Base-by-base conservation (phyloP, 2,797 vertebrate genomes). In the Helostoma temminkii region DNA sequence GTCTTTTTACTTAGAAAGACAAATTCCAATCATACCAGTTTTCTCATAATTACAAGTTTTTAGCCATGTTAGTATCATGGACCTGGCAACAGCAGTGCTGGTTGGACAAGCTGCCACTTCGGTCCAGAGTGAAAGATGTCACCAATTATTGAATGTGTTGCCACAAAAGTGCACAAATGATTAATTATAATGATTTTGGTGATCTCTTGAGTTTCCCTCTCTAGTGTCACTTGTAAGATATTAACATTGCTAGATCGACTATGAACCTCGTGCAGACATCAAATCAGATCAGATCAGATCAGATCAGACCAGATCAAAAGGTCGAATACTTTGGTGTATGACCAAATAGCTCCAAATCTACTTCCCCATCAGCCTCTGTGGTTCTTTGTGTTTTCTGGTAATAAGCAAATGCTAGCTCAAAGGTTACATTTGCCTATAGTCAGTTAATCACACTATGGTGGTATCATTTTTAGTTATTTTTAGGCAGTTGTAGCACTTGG, bases 1-100 rank as follows among this genome's bases (percentile, higher is more conserved):
- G 69, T 85, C 71, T 4, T 30, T 60, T 15, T 18, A 4, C 24
- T 22, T 4, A 54, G 61, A 52, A 59, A 59, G 42, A 41, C 18
- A 41, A 41, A 1, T 7, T 7, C 39, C 39, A n/a, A 2, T 41
- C 16, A n/a, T 41, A 7, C 15, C 6, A 6, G 4, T 28, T 15
- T 50, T 24, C 49, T 4, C 19, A 36, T 36, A 36, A 36, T 30
- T 56, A 18, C 16, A 14, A 54, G 16, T 41, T 80, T 58, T 28
- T 15, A 45, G 10, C n/a, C 4, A n/a, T 45, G 30, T 21, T 50
- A 25, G 18, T 15, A 15, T 9, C 9, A 30, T 34, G 3, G 39
- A 12, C 26, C 16, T 21, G n/a, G 26, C 18, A 25, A 15, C 45
- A 5, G 19, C 26, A 61, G 6, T 70, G 18, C 25, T 4, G 5